Evolutionary conservation across 2,113 vertebrate genomes (phyloP).

Genomic region (Oryzias woworae): DNA sequence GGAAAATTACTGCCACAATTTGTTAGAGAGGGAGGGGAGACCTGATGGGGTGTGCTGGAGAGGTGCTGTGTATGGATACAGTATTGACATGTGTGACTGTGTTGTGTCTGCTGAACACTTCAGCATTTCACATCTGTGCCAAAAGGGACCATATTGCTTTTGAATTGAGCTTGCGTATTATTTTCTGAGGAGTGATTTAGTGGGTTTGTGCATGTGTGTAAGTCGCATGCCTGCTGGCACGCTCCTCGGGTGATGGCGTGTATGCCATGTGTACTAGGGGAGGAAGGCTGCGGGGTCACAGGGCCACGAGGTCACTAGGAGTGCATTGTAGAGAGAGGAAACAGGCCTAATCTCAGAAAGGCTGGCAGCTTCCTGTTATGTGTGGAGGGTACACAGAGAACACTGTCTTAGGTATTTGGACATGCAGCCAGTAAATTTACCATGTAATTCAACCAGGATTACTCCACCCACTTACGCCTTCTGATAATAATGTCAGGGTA

Average conservation of each 20-base stretch:
- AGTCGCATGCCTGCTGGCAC: conserved; percentile 57
- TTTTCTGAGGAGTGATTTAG: conserved; percentile 64
- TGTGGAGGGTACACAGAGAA: conserved; percentile 74
- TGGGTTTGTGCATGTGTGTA: conserved; percentile 28
- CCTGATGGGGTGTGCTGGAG: conserved; percentile 19
- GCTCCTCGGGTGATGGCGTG: conserved; percentile 48
- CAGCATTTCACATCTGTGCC: conserved; percentile 68
- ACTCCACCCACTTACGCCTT: conserved; percentile 52
- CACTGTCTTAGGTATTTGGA: conserved; percentile 64
- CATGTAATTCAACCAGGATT: conserved; percentile 74
- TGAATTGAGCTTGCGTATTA: conserved; percentile 66
- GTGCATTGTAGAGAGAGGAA: conserved; percentile 75
- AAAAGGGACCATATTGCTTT: conserved; percentile 76
- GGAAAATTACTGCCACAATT: conserved; percentile 76
- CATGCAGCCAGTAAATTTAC: conserved; percentile 52
- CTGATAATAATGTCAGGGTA: conserved; percentile 46
- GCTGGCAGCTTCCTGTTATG: conserved; percentile 80
- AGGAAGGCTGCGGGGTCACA: conserved; percentile 65
- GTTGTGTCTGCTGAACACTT: conserved; percentile 75
- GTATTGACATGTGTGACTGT: conserved; percentile 70
- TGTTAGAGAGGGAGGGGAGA: conserved; percentile 45
- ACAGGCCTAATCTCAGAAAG: conserved; percentile 77
- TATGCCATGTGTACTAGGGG: conserved; percentile 59
- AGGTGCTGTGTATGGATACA: conserved; percentile 57
- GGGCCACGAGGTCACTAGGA: conserved; percentile 68